These are phyloP conservation scores for Cyrtonyx montezumae DNA, from an alignment of 2,113 vertebrate species.

Conservation along the genomic window DNA sequence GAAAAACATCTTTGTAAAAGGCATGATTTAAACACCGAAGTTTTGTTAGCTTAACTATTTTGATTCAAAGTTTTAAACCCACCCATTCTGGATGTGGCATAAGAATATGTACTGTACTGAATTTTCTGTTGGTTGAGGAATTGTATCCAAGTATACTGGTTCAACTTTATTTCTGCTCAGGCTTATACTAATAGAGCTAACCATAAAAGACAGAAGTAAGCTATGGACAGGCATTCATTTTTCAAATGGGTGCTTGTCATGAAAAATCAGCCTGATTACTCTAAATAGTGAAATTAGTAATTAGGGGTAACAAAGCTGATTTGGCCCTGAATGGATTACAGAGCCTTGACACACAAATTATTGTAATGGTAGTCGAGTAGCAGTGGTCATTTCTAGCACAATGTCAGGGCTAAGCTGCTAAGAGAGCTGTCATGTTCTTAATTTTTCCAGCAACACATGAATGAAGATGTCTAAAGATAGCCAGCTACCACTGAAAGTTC, in stretches of 20 bases:
- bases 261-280: background rate
- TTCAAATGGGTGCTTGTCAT: background rate
- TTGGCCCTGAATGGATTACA: background rate
- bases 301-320: background rate
- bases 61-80: background rate
- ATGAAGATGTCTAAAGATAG: background rate
- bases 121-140: background rate
- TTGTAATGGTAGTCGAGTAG: background rate
- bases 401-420: background rate
- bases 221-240: background rate
- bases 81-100: background rate
- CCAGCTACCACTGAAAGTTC: conserved; percentile 14
- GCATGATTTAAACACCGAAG: background rate
- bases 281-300: background rate
- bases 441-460: background rate
- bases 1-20: background rate
- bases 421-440: background rate
- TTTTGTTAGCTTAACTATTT: background rate
- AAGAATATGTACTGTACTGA: background rate
- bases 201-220: background rate
- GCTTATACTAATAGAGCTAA: background rate
- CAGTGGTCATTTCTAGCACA: background rate
- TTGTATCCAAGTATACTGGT: background rate
- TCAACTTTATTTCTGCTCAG: background rate
- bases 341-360: background rate